Evolutionary conservation across 2,888 invertebrate species (phyloP).

Genomic region (Thalpophila matura): DNA sequence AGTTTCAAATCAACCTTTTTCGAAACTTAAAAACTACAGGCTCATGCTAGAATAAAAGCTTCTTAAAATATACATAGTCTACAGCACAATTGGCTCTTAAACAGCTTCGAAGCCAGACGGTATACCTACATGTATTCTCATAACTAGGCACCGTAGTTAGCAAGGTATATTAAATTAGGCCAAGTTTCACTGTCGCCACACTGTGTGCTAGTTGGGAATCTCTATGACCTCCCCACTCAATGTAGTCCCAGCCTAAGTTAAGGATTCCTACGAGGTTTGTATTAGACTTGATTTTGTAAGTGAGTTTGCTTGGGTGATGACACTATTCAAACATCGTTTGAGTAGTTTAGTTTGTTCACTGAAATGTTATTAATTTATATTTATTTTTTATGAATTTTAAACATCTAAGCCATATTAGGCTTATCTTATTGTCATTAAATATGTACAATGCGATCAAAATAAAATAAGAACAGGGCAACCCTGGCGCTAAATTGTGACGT

Average conservation of each 20-base stretch:
- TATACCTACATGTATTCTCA: slow-evolving; percentile 42
- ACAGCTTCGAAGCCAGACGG: not conserved
- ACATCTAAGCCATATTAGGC: too few relatives aligned
- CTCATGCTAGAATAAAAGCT: not conserved
- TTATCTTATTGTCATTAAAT: too few relatives aligned
- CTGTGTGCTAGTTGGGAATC: slow-evolving; percentile 29
- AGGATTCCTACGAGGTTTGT: not conserved
- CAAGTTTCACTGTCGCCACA: slow-evolving; percentile 47
- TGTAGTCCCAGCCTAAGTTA: slow-evolving; percentile 17
- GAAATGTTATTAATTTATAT: too few relatives aligned
- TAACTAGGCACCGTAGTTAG: slow-evolving; percentile 26
- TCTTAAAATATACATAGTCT: not conserved
- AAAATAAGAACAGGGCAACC: too few relatives aligned
- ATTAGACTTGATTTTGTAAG: not conserved
- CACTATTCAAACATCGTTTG: too few relatives aligned
- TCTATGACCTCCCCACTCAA: slow-evolving; percentile 25
- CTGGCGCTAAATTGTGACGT: too few relatives aligned
- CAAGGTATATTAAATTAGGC: slow-evolving; percentile 45
- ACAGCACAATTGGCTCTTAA: not conserved
- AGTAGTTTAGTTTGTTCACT: too few relatives aligned
- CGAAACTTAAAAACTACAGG: not conserved
- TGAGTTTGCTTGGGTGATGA: not conserved
- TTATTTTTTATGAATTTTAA: too few relatives aligned
- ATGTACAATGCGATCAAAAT: too few relatives aligned
- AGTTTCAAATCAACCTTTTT: too few relatives aligned